These are phyloP conservation scores for Paradisaea rubra DNA, from an alignment of 2,113 vertebrate genomes.

Conservation along the genomic window DNA sequence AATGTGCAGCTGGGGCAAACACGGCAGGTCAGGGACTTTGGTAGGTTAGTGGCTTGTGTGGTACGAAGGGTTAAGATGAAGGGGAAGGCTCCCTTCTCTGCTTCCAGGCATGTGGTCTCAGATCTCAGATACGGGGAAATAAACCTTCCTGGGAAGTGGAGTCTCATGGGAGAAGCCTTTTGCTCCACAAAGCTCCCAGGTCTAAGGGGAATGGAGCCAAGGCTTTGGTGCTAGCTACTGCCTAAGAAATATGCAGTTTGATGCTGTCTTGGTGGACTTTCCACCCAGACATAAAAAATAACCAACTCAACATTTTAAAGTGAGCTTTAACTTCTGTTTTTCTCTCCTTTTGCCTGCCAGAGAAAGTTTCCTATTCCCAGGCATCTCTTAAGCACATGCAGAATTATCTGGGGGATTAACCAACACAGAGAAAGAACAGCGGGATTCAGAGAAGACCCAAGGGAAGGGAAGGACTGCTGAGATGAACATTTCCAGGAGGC, in stretches of 20 bases:
- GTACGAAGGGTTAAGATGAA: background rate
- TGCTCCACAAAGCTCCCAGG: background rate
- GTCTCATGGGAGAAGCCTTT: background rate
- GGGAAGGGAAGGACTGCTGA: background rate
- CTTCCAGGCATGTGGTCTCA: background rate
- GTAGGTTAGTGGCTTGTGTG: background rate
- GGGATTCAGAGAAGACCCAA: background rate
- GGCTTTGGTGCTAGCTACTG: background rate
- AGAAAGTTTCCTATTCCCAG: background rate
- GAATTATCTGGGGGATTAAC: constrained; percentile 23
- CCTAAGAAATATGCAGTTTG: background rate
- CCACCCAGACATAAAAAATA: background rate
- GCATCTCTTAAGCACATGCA: background rate
- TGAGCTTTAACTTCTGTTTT: background rate
- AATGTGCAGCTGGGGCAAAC: background rate
- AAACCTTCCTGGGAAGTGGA: background rate
- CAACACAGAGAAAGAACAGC: background rate
- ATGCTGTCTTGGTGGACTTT: background rate
- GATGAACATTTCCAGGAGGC: background rate
- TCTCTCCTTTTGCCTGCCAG: background rate
- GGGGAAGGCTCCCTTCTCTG: background rate
- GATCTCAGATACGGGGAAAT: background rate
- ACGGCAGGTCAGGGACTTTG: rapidly evolving
- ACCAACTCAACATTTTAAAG: background rate
- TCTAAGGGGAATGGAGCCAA: background rate